These are phyloP conservation scores for Zoanthus sociatus DNA, from an alignment of 92 coral and sea anemone genomes.

Conservation along the genomic window DNA sequence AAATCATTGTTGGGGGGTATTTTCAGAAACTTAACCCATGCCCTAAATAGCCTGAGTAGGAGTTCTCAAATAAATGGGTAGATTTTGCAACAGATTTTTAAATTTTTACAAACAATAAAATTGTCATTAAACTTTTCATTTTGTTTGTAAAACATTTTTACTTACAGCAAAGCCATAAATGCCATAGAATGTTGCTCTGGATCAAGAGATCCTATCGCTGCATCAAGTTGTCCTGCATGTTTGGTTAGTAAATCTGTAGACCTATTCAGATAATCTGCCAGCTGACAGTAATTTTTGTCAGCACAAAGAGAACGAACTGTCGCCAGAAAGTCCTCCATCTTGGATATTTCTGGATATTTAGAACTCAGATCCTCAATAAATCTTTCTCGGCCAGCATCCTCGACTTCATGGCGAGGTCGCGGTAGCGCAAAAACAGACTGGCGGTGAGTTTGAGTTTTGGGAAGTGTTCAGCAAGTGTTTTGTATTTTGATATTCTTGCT, in stretches of 20 bases:
- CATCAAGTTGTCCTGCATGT: conserved; percentile 91
- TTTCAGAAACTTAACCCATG: neutral
- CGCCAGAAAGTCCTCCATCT: conserved; percentile 98
- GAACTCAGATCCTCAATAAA: conserved; percentile 28
- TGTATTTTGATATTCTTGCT: neutral
- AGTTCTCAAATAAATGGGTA: neutral
- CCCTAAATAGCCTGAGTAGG: neutral
- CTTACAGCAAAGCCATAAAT: conserved; percentile 95
- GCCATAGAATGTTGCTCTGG: conserved; percentile 98
- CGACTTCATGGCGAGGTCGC: conserved; percentile 16
- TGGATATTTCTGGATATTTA: conserved; percentile 28
- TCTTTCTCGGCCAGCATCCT: neutral
- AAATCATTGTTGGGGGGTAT: neutral
- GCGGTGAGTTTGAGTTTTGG: conserved; percentile 51
- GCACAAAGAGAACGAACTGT: conserved; percentile 95
- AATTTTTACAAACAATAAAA: neutral
- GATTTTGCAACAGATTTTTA: neutral
- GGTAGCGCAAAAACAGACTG: conserved; percentile 5
- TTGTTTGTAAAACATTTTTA: neutral
- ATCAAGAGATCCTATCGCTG: conserved; percentile 95
- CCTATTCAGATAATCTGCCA: conserved; percentile 92
- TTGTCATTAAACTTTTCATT: neutral
- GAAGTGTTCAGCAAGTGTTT: too few species aligned
- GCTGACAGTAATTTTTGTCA: conserved; percentile 89
- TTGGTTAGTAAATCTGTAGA: conserved; percentile 83